These are phyloP conservation scores for Oncorhynchus nerka DNA, from an alignment of 2,113 vertebrate species.

Conservation along the genomic window DNA sequence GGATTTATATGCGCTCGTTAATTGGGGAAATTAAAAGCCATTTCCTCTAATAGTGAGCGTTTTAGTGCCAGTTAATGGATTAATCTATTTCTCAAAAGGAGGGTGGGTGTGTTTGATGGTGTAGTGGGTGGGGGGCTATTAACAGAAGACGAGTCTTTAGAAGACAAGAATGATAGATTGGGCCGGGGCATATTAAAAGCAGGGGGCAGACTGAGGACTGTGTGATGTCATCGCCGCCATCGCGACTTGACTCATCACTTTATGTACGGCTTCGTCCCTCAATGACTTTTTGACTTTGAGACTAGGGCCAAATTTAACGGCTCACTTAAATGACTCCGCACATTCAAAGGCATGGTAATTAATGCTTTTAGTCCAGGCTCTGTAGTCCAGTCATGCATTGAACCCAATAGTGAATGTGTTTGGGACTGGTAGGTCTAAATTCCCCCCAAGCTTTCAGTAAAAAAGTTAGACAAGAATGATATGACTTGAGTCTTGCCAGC, in stretches of 20 bases:
- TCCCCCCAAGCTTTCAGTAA: background rate
- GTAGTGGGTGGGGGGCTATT: conserved; percentile 7
- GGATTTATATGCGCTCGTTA: conserved; percentile 51
- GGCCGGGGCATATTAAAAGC: conserved; percentile 18
- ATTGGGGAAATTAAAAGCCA: conserved; percentile 63
- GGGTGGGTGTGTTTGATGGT: conserved; percentile 24
- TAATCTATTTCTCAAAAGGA: conserved; percentile 34
- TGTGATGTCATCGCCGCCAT: conserved; percentile 38
- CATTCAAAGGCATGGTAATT: background rate
- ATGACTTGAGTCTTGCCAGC: background rate
- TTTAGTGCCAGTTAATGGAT: conserved; percentile 47
- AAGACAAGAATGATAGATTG: conserved; percentile 23
- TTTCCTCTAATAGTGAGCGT: conserved; percentile 47
- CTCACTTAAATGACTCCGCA: conserved; percentile 38
- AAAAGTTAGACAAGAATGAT: background rate
- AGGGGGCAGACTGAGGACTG: conserved; percentile 17
- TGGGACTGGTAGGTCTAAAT: background rate
- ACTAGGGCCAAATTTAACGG: conserved; percentile 37
- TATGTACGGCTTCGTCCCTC: conserved; percentile 13
- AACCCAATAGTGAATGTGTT: conserved; percentile 42
- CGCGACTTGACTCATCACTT: conserved; percentile 36
- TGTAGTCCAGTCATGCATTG: conserved; percentile 29
- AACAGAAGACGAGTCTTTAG: background rate
- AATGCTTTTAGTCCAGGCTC: conserved; percentile 29
- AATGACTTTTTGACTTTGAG: conserved; percentile 53